phyloP scores from a whole-genome alignment of 2,888 invertebrate genomes.

The Aspidapion aeneum region DNA sequence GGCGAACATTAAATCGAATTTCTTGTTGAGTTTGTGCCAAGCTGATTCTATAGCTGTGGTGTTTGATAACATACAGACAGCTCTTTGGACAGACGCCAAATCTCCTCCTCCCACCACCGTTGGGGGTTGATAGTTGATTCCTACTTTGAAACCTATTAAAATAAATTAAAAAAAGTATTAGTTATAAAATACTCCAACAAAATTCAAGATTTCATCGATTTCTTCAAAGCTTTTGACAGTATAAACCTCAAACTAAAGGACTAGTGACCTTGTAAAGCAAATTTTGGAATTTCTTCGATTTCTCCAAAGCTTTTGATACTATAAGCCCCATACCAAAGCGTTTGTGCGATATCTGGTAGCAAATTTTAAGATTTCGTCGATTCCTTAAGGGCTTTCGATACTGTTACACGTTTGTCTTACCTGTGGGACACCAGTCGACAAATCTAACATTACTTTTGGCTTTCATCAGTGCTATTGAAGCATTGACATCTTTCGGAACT shows the following conservation, averaged over 20 bases:
- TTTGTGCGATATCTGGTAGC: too few species aligned
- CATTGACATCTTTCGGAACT: constrained; percentile 85
- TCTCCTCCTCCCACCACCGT: constrained; percentile 73
- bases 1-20: constrained; percentile 92
- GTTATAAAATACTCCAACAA: too few species aligned
- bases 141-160: constrained; percentile 62
- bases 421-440: constrained; percentile 92
- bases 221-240: too few species aligned
- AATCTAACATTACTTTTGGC: constrained; percentile 75
- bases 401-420: neutral
- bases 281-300: too few species aligned
- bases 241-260: too few species aligned
- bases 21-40: constrained; percentile 86
- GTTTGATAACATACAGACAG: constrained; percentile 87
- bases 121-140: constrained; percentile 64
- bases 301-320: too few species aligned
- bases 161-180: neutral
- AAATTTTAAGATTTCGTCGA: too few species aligned
- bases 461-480: constrained; percentile 76
- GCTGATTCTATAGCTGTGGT: constrained; percentile 89
- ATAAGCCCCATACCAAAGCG: too few species aligned
- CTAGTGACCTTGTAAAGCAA: too few species aligned
- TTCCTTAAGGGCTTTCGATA: too few species aligned
- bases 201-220: too few species aligned
- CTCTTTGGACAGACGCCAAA: constrained; percentile 77